Conservation (phyloP, 64 coral and sea anemone species). For the Pocillopora verrucosa region DNA sequence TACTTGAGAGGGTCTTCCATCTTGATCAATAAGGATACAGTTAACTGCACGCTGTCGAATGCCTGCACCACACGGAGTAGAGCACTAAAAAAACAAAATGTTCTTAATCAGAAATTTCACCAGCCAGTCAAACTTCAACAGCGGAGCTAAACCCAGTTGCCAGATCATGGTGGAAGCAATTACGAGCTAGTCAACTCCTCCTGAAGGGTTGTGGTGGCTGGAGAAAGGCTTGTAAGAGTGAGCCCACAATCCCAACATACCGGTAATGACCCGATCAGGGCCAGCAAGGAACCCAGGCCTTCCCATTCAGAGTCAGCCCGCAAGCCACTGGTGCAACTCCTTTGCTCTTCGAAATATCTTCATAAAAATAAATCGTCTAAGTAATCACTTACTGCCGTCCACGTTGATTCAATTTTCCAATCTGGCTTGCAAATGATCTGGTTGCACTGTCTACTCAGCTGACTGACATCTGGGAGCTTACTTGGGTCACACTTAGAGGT, state of each 20-base stretch:
- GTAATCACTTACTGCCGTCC: neutral
- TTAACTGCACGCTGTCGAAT: neutral
- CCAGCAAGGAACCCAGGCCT: too few species aligned
- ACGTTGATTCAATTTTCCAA: neutral
- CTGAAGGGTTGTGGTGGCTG: too few species aligned
- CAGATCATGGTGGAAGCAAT: too few species aligned
- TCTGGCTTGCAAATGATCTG: neutral
- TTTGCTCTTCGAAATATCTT: neutral
- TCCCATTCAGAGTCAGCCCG: too few species aligned
- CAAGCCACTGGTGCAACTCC: too few species aligned
- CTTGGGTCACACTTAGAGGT: neutral
- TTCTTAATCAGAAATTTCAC: neutral
- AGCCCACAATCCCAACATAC: too few species aligned
- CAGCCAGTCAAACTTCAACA: too few species aligned
- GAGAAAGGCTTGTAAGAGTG: too few species aligned
- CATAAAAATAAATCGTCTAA: neutral
- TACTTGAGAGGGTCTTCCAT: neutral
- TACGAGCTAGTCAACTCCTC: too few species aligned
- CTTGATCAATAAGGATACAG: constrained; percentile 2
- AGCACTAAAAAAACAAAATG: neutral
- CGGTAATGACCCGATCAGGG: too few species aligned
- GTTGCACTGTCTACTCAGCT: neutral
- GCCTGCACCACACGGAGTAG: constrained; percentile 7
- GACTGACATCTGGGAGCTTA: neutral
- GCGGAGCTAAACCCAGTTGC: too few species aligned